Evolutionary conservation across 1,140 invertebrate genomes (phyloP), one percentile per base, ranked within the genome.

Genomic region (Goniozus legneri): DNA sequence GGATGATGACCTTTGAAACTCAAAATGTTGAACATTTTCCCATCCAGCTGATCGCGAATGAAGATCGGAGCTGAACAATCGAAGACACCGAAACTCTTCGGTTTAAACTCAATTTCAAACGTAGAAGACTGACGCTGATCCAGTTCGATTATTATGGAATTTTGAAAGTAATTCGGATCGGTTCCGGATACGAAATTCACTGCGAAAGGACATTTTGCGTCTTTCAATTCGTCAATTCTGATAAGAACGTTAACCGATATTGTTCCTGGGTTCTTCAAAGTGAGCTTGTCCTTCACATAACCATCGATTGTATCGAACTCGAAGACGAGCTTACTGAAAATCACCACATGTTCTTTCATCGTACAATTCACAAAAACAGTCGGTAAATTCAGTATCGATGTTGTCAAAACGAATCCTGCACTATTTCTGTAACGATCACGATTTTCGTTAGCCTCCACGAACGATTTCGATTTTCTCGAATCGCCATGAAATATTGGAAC

Each of bases 311-410:
- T 10, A 30, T 54, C 44, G 19, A 63, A 63, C 19, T 8, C 24
- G 14, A 63, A 63, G 13, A 13, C 1, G 8, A 56, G 21, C n/a
- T 61, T 61, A 31, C 18, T 63, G 13, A 61, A 63, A 13, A 32
- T 38, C 8, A 59, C 12, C n/a, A 53, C 4, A 2, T 31, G 37
- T 1, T 21, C 30, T 6, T 46, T 32, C 8, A 57, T 49, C 1
- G 53, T 59, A 13, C 31, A 54, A 22, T 54, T 40, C n/a, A 63
- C 40, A 8, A 41, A 46, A n/a, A 61, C 13, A n/a, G 50, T 47
- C 0, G 49, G 53, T 8, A 61, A 34, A 3, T 42, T 47, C 15
- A 16, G 13, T 6, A 56, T 39, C 20, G 54, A n/a, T 18, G 34
- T 12, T 2, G 38, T 34, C 2, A 51, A n/a, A 1, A 4, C 8